These are phyloP conservation scores for Laspeyria flexula DNA, from an alignment of 2,888 invertebrate species.

Conservation along the genomic window DNA sequence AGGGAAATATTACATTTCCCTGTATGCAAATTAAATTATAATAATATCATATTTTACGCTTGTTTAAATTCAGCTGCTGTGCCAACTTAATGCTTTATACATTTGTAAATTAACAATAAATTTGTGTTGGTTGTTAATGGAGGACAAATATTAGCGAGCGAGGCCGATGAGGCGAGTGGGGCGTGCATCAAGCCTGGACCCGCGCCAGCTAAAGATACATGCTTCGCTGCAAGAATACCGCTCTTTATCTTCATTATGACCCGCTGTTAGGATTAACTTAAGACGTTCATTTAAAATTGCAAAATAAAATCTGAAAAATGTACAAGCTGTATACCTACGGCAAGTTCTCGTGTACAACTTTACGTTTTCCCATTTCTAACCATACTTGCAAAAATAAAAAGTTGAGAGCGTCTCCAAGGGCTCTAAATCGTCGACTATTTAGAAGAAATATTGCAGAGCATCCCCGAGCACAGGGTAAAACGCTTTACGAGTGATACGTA, in stretches of 20 bases:
- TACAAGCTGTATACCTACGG: neutral
- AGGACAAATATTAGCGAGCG: constrained; percentile 55
- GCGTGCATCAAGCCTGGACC: constrained; percentile 50
- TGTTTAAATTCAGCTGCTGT: constrained; percentile 32
- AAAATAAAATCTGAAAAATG: constrained; percentile 1
- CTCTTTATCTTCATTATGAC: constrained; percentile 65
- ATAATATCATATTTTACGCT: constrained; percentile 10
- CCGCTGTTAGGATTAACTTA: constrained; percentile 38
- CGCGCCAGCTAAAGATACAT: constrained; percentile 52
- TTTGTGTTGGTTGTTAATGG: constrained; percentile 51
- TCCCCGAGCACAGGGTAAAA: constrained; percentile 30
- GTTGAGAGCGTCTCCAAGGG: constrained; percentile 26
- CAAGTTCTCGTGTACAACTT: neutral
- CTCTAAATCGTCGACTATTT: constrained; percentile 34
- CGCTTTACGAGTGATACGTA: constrained; percentile 38
- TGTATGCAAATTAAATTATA: constrained; percentile 20
- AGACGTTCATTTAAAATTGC: constrained; percentile 25
- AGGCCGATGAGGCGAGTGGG: constrained; percentile 34
- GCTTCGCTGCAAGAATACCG: constrained; percentile 51
- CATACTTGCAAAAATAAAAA: constrained; percentile 18
- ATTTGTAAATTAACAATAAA: constrained; percentile 54
- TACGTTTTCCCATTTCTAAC: constrained; percentile 13
- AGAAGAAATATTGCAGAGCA: constrained; percentile 29
- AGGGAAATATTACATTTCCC: no score
- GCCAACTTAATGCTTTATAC: constrained; percentile 44